These are phyloP conservation scores for Celastrina argiolus DNA, from an alignment of 2,888 invertebrate genomes.

Conservation along the genomic window DNA sequence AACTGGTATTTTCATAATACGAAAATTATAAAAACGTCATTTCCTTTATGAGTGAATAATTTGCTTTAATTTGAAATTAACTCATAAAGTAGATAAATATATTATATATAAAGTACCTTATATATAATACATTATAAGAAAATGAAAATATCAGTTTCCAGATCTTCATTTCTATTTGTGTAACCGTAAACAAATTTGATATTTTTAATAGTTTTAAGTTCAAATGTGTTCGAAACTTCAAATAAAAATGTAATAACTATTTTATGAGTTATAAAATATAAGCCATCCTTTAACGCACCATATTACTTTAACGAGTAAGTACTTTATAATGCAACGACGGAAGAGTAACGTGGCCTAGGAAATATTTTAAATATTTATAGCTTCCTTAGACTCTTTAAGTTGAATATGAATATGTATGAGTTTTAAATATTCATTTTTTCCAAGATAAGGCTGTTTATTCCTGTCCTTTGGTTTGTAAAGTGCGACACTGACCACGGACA, in stretches of 20 bases:
- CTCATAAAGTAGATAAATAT: no score
- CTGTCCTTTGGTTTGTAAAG: constrained; percentile 4
- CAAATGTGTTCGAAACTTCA: not conserved
- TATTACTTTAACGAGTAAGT: constrained; percentile 15
- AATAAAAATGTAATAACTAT: constrained; percentile 13
- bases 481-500: not conserved
- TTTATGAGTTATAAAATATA: constrained; percentile 14
- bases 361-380: constrained; percentile 15
- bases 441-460: not conserved
- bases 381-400: constrained; percentile 15
- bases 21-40: no score
- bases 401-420: constrained; percentile 15
- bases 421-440: constrained; percentile 19
- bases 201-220: not conserved
- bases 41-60: no score
- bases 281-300: not conserved
- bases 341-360: constrained; percentile 9
- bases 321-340: constrained; percentile 11
- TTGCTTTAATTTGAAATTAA: no score
- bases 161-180: not conserved
- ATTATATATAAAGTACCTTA: no score
- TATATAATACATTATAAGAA: not conserved
- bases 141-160: not conserved
- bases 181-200: not conserved
- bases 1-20: no score